Percentiles rank a stretch among this genome's conserved stretches.
Conservation (phyloP, 2,888 invertebrate genomes). For the Callyntrura sp. region DNA sequence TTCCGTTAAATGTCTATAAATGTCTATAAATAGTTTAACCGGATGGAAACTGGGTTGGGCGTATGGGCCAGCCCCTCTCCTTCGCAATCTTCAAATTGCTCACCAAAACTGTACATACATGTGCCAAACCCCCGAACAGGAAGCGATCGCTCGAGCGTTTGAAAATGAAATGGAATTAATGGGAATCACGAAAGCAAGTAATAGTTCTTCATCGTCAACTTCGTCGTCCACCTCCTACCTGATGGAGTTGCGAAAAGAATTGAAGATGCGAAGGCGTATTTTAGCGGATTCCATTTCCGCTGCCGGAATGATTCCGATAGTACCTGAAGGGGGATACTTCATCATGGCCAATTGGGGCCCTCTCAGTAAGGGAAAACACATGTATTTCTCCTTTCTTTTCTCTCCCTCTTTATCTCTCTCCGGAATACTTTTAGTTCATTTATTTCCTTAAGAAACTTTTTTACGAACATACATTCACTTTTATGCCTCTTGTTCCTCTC, state of each 20-base stretch:
- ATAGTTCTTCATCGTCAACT: background rate
- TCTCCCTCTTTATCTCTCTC: background rate
- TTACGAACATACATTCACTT: too few species aligned
- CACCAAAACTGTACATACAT: conserved; percentile 91
- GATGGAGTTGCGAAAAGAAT: conserved; percentile 90
- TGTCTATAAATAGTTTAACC: conserved; percentile 86
- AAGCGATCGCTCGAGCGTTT: conserved; percentile 96
- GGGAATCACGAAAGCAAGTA: conserved; percentile 87
- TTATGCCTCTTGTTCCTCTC: conserved; percentile 84
- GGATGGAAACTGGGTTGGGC: conserved; percentile 88
- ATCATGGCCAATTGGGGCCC: conserved; percentile 97
- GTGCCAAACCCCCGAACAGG: conserved; percentile 95
- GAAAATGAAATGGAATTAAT: conserved; percentile 92
- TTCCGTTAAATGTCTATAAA: too few species aligned
- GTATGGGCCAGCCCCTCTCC: conserved; percentile 87
- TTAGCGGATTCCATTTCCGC: conserved; percentile 91
- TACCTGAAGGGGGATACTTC: conserved; percentile 99
- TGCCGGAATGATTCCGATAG: conserved; percentile 94
- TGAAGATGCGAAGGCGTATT: conserved; percentile 91
- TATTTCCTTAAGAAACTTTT: too few species aligned
- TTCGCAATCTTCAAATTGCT: conserved; percentile 86
- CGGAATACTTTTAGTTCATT: too few species aligned
- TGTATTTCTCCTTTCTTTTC: background rate
- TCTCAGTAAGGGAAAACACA: conserved; percentile 87
- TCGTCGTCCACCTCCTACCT: conserved; percentile 96